Base-by-base conservation (phyloP, 2,113 vertebrate species). In the Cichladusa arquata region DNA sequence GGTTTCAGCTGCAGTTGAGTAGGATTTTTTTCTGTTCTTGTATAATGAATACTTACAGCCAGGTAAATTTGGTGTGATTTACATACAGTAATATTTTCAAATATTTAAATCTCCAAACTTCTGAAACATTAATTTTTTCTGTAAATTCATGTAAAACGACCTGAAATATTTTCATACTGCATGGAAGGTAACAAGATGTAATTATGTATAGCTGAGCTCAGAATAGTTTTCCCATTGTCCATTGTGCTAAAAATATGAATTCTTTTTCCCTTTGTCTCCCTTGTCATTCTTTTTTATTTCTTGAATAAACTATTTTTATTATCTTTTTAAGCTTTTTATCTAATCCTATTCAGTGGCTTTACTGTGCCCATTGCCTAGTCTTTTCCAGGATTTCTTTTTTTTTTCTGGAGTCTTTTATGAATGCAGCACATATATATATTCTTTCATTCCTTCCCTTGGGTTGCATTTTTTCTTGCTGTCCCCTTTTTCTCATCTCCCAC, bases 281-380 rank as follows among this genome's bases (percentile, higher is more conserved):
- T 83, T 90, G 36, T 89, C 18, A 13, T 72, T 84, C 51, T 86
- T 88, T 96, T 91, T 88, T 88, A 74, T 84, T 93, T 91, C 70
- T 93, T 90, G 69, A 93, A 91, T 88, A 93, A 94, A 92, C 66
- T 93, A 65, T 88, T 91, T 94, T 86, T 88, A 90, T 88, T 88
- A 85, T 89, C 88, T 71, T 94, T 82, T 72, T 65, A 93, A 89
- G 86, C 73, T 95, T 84, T 93, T 92, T 95, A 84, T 96, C 87
- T 93, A 91, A 87, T 93, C 74, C 82, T 89, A 14, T 94, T 91
- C 93, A 88, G 47, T 92, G 62, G 23, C 70, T 96, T 95, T 90
- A 79, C 83, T 87, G n/a, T 85, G 58, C 66, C 88, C 65, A 61
- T 67, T 92, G 82, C 80, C 74, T 62, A 15, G 31, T 69, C 62